Evolutionary conservation across 2,888 invertebrate species (phyloP).

Genomic region (Labia minor): DNA sequence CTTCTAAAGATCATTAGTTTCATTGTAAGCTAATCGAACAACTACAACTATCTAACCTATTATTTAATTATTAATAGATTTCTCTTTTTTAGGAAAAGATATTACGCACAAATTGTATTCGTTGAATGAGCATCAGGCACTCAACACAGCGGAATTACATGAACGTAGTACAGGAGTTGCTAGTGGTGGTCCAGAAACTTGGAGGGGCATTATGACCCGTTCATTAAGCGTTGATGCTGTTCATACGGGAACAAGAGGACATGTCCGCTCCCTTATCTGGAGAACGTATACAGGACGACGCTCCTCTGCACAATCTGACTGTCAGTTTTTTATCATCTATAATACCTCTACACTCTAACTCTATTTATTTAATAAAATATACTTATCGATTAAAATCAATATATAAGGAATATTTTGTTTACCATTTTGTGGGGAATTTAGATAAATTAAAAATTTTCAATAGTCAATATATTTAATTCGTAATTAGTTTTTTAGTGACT

Average conservation of each 20-base stretch:
- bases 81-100: conserved; percentile 51
- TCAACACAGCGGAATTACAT: conserved; percentile 39
- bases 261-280: conserved; percentile 57
- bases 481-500: no score
- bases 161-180: conserved; percentile 28
- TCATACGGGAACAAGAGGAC: conserved; percentile 63
- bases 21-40: no score
- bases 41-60: no score
- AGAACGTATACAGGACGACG: conserved; percentile 39
- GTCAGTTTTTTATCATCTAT: conserved; percentile 35
- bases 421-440: no score
- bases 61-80: no score
- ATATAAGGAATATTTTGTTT: no score
- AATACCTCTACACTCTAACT: neutral
- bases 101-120: conserved; percentile 77
- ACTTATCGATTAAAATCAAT: no score
- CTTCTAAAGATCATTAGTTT: no score
- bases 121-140: conserved; percentile 59
- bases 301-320: conserved; percentile 36
- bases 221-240: conserved; percentile 69
- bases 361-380: no score
- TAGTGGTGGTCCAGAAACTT: conserved; percentile 33
- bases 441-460: no score
- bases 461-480: no score
- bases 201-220: conserved; percentile 41